Evolutionary conservation across 2,113 vertebrate genomes (phyloP).

Genomic region (Chloroceryle aenea): DNA sequence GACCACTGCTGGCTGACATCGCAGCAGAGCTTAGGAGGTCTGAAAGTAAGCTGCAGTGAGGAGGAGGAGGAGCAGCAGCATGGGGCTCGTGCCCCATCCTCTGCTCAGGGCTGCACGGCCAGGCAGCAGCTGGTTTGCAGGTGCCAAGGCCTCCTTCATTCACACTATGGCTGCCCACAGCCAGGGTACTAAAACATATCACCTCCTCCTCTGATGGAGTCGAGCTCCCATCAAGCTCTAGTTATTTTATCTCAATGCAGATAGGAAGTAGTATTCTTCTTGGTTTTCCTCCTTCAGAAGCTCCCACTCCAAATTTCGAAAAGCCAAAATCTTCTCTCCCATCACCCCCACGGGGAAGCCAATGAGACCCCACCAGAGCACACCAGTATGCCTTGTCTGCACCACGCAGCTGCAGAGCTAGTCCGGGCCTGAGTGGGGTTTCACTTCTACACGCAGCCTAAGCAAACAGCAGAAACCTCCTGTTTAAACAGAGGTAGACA

Average conservation of each 20-base stretch:
- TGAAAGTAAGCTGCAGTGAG: fast-evolving
- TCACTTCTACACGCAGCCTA: neutral
- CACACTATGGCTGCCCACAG: neutral
- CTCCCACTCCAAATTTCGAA: neutral
- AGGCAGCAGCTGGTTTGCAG: neutral
- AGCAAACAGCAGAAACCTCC: neutral
- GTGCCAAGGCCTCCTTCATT: neutral
- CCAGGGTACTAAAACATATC: neutral
- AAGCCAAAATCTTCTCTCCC: neutral
- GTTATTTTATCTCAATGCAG: neutral
- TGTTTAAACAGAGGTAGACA: neutral
- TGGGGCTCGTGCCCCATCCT: fast-evolving
- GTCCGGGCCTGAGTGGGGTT: neutral
- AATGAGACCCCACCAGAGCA: too few relatives aligned
- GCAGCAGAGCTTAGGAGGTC: neutral
- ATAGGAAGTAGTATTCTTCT: neutral
- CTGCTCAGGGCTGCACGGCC: fast-evolving
- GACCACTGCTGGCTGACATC: neutral
- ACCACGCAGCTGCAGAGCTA: neutral
- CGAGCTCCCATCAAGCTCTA: neutral
- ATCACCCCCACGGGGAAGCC: fast-evolving
- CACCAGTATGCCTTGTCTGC: fast-evolving
- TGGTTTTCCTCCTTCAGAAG: neutral
- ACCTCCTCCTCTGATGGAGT: neutral
- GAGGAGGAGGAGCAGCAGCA: neutral